Conservation (phyloP, 2,113 vertebrate species). For the Datnioides undecimradiatus region DNA sequence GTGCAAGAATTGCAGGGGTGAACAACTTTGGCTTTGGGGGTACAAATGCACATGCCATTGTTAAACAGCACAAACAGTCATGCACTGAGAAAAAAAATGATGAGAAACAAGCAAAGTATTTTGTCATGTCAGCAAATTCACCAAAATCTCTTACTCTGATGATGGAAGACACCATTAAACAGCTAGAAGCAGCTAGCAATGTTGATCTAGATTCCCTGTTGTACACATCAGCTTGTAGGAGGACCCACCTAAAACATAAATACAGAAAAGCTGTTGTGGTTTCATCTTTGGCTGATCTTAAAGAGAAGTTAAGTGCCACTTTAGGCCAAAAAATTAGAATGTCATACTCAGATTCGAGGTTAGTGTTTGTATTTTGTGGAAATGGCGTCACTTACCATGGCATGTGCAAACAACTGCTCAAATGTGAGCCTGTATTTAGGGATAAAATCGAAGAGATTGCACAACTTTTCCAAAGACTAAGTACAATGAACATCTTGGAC, state of each 20-base stretch:
- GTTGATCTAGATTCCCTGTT: constrained; percentile 81
- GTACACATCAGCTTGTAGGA: constrained; percentile 89
- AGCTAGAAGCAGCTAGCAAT: constrained; percentile 64
- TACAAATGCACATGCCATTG: constrained; percentile 88
- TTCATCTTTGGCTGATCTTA: constrained; percentile 82
- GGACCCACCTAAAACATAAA: constrained; percentile 85
- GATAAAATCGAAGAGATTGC: constrained; percentile 84
- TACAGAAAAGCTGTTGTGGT: constrained; percentile 84
- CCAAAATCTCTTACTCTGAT: constrained; percentile 82
- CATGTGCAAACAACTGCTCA: constrained; percentile 85
- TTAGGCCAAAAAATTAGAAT: constrained; percentile 18
- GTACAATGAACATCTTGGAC: constrained; percentile 75
- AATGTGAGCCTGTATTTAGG: constrained; percentile 85
- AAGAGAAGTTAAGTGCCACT: constrained; percentile 76
- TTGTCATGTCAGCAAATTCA: constrained; percentile 87
- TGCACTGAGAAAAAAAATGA: constrained; percentile 6
- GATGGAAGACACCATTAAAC: constrained; percentile 79
- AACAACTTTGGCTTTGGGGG: constrained; percentile 92
- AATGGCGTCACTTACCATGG: constrained; percentile 86
- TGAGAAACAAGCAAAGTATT: constrained; percentile 75
- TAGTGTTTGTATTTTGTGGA: constrained; percentile 91
- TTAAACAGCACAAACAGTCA: constrained; percentile 83
- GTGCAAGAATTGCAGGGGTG: constrained; percentile 85
- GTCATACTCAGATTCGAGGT: constrained; percentile 65
- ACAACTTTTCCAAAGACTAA: constrained; percentile 63